A percentile compares a stretch with the other conserved stretches of the same genome.
Evolutionary conservation across 2,797 vertebrate species (phyloP).

Genomic region (Thalassophryne amazonica): DNA sequence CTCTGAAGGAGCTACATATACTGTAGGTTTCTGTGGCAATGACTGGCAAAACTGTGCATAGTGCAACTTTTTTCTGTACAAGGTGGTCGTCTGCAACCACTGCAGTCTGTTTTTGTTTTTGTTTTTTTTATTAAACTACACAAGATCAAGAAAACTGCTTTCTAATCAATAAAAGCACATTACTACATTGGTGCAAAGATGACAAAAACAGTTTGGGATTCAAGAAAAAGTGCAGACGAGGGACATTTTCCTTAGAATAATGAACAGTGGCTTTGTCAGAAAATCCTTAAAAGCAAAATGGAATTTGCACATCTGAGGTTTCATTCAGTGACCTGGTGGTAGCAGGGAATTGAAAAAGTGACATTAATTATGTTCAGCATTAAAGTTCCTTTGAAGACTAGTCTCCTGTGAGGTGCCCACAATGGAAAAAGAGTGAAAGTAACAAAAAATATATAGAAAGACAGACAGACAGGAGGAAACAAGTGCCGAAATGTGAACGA

Average conservation of each 20-base stretch:
- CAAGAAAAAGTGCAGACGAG: constrained; percentile 41
- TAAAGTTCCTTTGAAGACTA: constrained; percentile 40
- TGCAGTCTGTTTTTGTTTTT: too few relatives aligned
- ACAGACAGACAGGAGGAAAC: constrained; percentile 9
- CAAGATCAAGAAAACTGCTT: constrained; percentile 32
- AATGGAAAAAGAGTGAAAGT: constrained; percentile 31
- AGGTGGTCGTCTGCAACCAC: too few relatives aligned
- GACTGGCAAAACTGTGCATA: too few relatives aligned
- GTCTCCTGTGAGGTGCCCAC: constrained; percentile 38
- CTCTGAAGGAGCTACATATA: too few relatives aligned
- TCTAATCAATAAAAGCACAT: constrained; percentile 7
- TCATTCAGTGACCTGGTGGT: constrained; percentile 31
- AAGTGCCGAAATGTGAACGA: constrained; percentile 17
- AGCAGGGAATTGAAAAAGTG: constrained; percentile 6
- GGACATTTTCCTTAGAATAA: constrained; percentile 39
- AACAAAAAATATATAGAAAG: background rate
- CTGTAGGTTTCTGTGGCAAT: too few relatives aligned
- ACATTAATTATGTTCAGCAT: constrained; percentile 26
- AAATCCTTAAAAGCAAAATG: constrained; percentile 46
- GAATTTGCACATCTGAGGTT: constrained; percentile 38
- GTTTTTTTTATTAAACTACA: constrained; percentile 27
- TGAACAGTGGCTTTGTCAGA: constrained; percentile 33
- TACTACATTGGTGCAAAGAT: constrained; percentile 3
- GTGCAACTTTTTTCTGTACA: too few relatives aligned
- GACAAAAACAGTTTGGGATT: constrained; percentile 20